These are phyloP conservation scores for Tinea pellionella DNA, from an alignment of 2,888 invertebrate species.

Conservation along the genomic window DNA sequence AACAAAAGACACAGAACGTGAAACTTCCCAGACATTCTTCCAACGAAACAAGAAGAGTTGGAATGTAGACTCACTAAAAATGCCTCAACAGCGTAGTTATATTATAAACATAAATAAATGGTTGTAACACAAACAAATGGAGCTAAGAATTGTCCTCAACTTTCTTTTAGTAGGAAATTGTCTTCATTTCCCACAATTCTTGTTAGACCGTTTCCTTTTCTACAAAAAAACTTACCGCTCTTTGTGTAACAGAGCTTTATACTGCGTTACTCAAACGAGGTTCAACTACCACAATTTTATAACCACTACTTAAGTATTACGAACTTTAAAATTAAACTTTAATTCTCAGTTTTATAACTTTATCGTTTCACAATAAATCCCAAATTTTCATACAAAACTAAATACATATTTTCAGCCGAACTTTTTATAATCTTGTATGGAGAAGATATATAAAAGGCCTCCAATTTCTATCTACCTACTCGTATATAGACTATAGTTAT, in stretches of 20 bases:
- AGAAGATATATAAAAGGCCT: no score
- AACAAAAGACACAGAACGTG: not conserved
- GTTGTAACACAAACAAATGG: conserved; percentile 4
- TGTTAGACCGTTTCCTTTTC: conserved; percentile 25
- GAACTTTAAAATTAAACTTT: conserved; percentile 4
- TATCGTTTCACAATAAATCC: not conserved
- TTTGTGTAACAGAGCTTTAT: conserved; percentile 30
- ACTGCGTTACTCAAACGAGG: conserved; percentile 20
- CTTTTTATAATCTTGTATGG: no score
- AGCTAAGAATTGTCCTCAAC: conserved; percentile 1
- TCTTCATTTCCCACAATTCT: conserved; percentile 36
- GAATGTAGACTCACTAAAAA: not conserved
- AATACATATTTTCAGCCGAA: not conserved
- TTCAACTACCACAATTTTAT: not conserved
- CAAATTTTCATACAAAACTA: not conserved
- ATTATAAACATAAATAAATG: not conserved
- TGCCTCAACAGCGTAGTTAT: not conserved
- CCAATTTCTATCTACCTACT: no score
- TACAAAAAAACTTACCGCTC: conserved; percentile 28
- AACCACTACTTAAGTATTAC: not conserved
- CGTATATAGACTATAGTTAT: no score
- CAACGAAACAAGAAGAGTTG: not conserved
- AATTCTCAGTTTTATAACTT: not conserved
- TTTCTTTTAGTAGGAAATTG: conserved; percentile 27
- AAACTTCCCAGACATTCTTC: not conserved